Percentiles rank a stretch among this genome's conserved stretches.
Evolutionary conservation across 2,113 vertebrate species (phyloP).

Genomic region (Polypterus bichir): DNA sequence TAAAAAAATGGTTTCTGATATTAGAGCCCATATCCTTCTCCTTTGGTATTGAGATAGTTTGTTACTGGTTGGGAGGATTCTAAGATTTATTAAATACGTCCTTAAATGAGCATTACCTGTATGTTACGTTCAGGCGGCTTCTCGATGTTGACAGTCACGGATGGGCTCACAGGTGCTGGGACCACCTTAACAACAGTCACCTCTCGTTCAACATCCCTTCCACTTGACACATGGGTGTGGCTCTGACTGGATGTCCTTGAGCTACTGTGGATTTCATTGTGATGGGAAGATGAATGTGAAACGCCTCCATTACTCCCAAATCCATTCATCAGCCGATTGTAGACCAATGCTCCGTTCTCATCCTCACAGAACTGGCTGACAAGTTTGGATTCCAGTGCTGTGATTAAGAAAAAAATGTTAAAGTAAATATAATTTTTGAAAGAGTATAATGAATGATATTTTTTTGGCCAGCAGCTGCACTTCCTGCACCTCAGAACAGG

Average conservation of each 20-base stretch:
- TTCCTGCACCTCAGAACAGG: too few relatives aligned
- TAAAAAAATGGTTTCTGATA: too few relatives aligned
- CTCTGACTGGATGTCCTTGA: too few relatives aligned
- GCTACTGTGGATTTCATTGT: neutral
- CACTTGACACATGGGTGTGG: too few relatives aligned
- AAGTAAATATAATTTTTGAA: neutral
- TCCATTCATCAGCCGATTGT: conserved; percentile 53
- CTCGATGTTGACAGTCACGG: neutral
- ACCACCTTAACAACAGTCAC: conserved; percentile 12
- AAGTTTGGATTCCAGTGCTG: conserved; percentile 75
- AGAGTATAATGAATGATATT: neutral
- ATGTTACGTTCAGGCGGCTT: neutral
- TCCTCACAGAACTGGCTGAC: conserved; percentile 82
- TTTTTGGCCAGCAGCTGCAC: neutral
- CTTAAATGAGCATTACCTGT: conserved; percentile 2
- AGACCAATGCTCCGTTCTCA: conserved; percentile 65
- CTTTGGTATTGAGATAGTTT: too few relatives aligned
- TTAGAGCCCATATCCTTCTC: too few relatives aligned
- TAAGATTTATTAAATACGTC: too few relatives aligned
- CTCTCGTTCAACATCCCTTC: too few relatives aligned
- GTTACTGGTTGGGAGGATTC: too few relatives aligned
- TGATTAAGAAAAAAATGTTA: conserved; percentile 12
- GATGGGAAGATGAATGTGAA: neutral
- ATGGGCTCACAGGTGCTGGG: conserved; percentile 20
- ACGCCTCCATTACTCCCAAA: conserved; percentile 32